Evolutionary conservation across 2,113 vertebrate genomes (phyloP).

Genomic region (Hucho hucho): DNA sequence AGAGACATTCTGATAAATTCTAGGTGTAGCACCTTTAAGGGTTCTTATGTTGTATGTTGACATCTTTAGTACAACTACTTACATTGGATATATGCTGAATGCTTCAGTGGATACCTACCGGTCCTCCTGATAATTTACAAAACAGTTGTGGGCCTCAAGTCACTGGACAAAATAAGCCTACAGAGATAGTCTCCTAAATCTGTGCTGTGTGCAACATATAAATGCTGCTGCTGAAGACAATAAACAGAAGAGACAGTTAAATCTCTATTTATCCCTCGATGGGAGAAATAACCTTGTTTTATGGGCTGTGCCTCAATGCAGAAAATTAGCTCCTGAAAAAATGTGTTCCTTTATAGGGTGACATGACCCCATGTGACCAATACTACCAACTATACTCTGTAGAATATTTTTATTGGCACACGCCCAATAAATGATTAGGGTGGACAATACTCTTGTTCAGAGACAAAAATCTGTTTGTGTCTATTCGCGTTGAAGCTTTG

Average conservation of each 20-base stretch:
- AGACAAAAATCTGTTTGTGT: background rate
- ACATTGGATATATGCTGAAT: conserved; percentile 30
- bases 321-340: conserved; percentile 79
- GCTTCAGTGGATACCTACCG: conserved; percentile 30
- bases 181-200: conserved; percentile 44
- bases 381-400: conserved; percentile 40
- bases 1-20: too few species aligned
- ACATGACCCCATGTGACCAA: conserved; percentile 66
- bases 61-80: conserved; percentile 13
- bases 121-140: conserved; percentile 37
- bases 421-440: conserved; percentile 43
- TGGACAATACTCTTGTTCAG: conserved; percentile 37
- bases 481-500: background rate
- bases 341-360: conserved; percentile 71
- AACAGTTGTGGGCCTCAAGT: conserved; percentile 32
- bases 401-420: conserved; percentile 50
- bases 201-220: conserved; percentile 52
- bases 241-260: conserved; percentile 78
- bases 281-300: conserved; percentile 72
- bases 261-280: conserved; percentile 73
- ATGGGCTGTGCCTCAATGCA: conserved; percentile 65
- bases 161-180: conserved; percentile 29
- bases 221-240: conserved; percentile 60
- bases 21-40: background rate
- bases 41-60: conserved; percentile 37